Conservation (phyloP, 2,113 vertebrate genomes). For the Clinocottus analis region DNA sequence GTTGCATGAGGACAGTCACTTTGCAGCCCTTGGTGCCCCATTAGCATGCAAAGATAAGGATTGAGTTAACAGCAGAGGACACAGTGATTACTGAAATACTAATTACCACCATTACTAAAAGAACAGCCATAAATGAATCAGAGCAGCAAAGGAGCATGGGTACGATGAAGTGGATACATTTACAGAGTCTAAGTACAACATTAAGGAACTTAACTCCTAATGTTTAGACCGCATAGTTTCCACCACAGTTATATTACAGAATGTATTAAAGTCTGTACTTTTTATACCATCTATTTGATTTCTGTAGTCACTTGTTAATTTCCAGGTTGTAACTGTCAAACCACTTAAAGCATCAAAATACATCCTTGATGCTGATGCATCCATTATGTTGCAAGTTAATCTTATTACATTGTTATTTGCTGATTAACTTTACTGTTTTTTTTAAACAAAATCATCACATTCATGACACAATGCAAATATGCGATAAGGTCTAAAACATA, state of each 20-base stretch:
- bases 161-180: neutral
- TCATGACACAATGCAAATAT: neutral
- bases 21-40: conserved; percentile 4
- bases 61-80: conserved; percentile 5
- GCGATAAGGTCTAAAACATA: neutral
- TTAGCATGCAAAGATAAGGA: conserved; percentile 4
- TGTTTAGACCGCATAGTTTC: neutral
- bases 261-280: neutral
- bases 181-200: neutral
- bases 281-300: neutral
- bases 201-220: neutral
- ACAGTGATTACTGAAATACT: conserved; percentile 20
- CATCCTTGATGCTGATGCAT: neutral
- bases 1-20: neutral
- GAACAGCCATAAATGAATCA: neutral
- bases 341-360: neutral
- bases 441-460: neutral
- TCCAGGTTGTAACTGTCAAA: neutral
- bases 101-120: conserved; percentile 32
- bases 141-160: neutral
- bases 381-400: too few relatives aligned
- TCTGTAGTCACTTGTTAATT: neutral
- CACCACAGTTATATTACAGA: neutral
- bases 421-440: neutral
- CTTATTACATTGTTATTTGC: neutral